Percentiles rank a stretch among this genome's conserved stretches.
Evolutionary conservation across 2,888 invertebrate species (phyloP).

Genomic region (Ormyrus thymus): DNA sequence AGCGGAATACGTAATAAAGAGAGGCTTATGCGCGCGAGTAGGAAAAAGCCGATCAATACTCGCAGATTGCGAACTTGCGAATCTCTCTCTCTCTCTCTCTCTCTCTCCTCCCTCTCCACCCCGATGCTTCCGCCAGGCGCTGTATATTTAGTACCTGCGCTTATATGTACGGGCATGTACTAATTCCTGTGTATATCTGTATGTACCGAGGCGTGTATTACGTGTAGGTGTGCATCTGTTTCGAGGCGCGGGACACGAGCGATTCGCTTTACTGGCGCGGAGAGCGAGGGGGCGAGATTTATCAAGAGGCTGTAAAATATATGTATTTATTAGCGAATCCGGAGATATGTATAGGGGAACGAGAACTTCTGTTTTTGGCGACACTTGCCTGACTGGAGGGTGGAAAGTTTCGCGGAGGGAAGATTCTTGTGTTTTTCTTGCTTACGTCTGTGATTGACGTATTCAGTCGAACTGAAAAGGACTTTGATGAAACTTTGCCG

Average conservation of each 20-base stretch:
- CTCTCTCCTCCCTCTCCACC: neutral
- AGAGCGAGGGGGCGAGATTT: neutral
- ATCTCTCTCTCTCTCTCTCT: slow-evolving; percentile 16
- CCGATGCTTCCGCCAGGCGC: neutral
- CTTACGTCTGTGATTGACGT: neutral
- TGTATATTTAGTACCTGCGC: neutral
- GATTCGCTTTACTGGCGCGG: slow-evolving; percentile 12
- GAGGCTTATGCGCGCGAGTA: slow-evolving; percentile 7
- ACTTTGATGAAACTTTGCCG: no score
- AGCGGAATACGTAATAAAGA: slow-evolving; percentile 24
- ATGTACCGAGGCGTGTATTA: slow-evolving; percentile 15
- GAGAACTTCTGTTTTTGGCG: no score
- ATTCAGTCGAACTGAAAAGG: no score
- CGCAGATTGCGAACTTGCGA: slow-evolving; percentile 40
- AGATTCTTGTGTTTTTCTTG: neutral
- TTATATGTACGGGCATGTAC: neutral
- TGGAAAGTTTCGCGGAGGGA: neutral
- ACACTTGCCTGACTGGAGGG: neutral
- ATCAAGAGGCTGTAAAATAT: slow-evolving; percentile 45
- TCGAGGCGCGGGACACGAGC: slow-evolving; percentile 15
- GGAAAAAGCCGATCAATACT: slow-evolving; percentile 43
- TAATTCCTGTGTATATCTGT: neutral
- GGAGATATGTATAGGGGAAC: no score
- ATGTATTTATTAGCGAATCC: slow-evolving; percentile 5
- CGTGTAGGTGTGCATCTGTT: slow-evolving; percentile 13